Evolutionary conservation across 2,113 vertebrate genomes (phyloP).

Genomic region (Electrona antarctica): DNA sequence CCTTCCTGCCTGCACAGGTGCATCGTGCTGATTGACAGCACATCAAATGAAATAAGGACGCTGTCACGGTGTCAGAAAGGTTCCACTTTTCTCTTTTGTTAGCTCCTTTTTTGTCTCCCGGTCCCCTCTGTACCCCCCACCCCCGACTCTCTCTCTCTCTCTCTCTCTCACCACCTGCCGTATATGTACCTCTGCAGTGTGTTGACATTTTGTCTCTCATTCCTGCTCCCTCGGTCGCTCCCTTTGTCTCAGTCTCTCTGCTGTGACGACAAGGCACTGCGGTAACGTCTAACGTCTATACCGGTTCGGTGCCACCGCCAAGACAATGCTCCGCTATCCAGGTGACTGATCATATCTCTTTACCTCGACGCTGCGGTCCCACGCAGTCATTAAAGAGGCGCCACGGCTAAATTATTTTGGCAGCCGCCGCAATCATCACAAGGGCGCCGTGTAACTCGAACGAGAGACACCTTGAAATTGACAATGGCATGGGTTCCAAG

Average conservation of each 20-base stretch:
- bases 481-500: conserved; percentile 72
- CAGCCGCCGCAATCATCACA: conserved; percentile 60
- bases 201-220: conserved; percentile 51
- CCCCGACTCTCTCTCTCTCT: conserved; percentile 24
- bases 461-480: conserved; percentile 78
- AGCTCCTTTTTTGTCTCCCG: conserved; percentile 11
- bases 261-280: conserved; percentile 35
- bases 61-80: conserved; percentile 59
- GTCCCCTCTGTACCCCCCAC: background rate
- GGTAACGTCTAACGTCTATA: conserved; percentile 31
- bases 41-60: conserved; percentile 72
- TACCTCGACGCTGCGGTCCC: conserved; percentile 51
- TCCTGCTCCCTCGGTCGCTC: conserved; percentile 28
- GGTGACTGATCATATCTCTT: conserved; percentile 59
- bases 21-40: conserved; percentile 74
- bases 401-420: conserved; percentile 76
- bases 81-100: conserved; percentile 24
- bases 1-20: conserved; percentile 34
- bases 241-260: conserved; percentile 34
- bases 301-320: conserved; percentile 18
- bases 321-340: conserved; percentile 54
- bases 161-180: conserved; percentile 34
- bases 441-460: conserved; percentile 70
- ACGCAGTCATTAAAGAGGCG: conserved; percentile 68
- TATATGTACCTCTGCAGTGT: conserved; percentile 19